Base-by-base conservation (phyloP, 2,888 invertebrate species). In the Cheilosia impressa region DNA sequence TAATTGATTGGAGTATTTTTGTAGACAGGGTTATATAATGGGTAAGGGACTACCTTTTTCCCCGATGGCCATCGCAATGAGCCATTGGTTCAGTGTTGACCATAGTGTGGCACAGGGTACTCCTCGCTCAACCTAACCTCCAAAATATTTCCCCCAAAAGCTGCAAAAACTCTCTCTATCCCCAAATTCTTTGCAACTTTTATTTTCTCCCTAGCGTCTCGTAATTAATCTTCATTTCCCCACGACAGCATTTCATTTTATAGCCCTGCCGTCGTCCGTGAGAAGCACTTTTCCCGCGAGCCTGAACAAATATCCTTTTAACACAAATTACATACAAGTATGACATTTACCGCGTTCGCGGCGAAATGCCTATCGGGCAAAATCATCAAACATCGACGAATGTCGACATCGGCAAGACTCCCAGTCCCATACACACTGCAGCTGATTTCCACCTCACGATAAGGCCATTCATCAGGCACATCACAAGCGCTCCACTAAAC, bases 381-480 rank as follows among this genome's bases (percentile, higher is more conserved):
- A 65, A 69, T 80, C 75, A 76, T 80, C 60, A 71, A 71, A 71
- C 68, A 73, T 73, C 73, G 43, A 65, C 65, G 15, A 69, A 84
- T 80, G 71, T 80, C 71, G 80, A 80, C 75, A 84, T 80, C 60
- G 31, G 24, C 4, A 4, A 13, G 22, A 9, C 15, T 27, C 31
- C 27, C 41, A 19, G 34, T 57, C 43, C 19, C 38, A 31, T 31
- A 9, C 9, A 31, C 1, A 9, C 27, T 27, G 27, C 24, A 15
- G 24, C 58, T 55, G 76, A 85, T 85, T 81, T 76, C 47, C 81
- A 50, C 71, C 72, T 77, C 81, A 85, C 81, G 85, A 85, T 81
- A 77, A 72, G 57, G 15, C 72, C 85, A 77, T 85, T 72, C 80
- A 76, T 80, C 80, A 73, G 57, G 31, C 38, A 41, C 55, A 66